phyloP scores from a whole-genome alignment of 2,888 invertebrate genomes.

The Ophraella communa region DNA sequence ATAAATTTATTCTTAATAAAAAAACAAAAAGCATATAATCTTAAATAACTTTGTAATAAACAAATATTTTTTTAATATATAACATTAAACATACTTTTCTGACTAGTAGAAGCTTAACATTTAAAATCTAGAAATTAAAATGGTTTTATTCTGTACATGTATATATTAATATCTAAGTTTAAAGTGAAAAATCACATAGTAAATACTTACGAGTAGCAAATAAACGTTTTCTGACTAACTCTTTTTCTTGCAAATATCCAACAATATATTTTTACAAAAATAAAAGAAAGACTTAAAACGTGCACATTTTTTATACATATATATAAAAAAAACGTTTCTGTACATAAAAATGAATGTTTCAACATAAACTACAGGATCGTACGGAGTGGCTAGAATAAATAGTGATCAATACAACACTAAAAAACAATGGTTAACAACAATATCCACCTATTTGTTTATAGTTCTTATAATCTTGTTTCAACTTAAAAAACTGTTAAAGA shows the following conservation, averaged over 20 bases:
- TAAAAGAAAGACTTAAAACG: constrained; percentile 40
- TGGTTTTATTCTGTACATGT: constrained; percentile 54
- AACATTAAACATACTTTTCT: constrained; percentile 57
- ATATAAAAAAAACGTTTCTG: constrained; percentile 16
- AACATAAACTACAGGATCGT: constrained; percentile 11
- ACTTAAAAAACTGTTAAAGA: background rate
- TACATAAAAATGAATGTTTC: constrained; percentile 24
- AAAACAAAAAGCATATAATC: constrained; percentile 56
- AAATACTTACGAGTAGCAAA: constrained; percentile 50
- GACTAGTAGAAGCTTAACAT: constrained; percentile 57
- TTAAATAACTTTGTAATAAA: constrained; percentile 55
- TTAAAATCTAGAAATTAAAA: constrained; percentile 55
- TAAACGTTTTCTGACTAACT: constrained; percentile 29
- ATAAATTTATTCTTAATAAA: constrained; percentile 58
- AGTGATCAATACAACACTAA: too few relatives aligned
- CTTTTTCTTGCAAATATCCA: constrained; percentile 37
- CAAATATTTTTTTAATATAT: constrained; percentile 49
- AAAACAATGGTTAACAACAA: too few relatives aligned
- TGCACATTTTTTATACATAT: constrained; percentile 42
- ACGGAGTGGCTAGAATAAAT: too few relatives aligned
- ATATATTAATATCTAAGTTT: constrained; percentile 43
- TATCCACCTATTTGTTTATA: too few relatives aligned
- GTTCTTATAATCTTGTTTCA: background rate
- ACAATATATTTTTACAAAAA: constrained; percentile 36
- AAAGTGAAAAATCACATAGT: constrained; percentile 55